A percentile compares a stretch with the other conserved stretches of the same genome.
These are phyloP conservation scores for Caenorhabditis sp. DNA, from an alignment of 2,888 invertebrate species.

Conservation along the genomic window DNA sequence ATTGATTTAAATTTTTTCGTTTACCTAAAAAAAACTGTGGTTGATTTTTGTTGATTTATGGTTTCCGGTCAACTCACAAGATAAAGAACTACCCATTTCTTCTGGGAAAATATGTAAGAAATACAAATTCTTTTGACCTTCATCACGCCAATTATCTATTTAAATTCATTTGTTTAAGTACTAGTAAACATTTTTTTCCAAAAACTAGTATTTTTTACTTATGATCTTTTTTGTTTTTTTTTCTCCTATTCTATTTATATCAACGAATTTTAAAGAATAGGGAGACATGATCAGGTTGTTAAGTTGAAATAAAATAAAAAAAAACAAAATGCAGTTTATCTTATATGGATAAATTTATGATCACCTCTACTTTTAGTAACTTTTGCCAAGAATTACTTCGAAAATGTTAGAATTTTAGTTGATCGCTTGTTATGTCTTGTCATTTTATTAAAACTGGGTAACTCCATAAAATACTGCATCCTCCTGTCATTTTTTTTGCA, in stretches of 20 bases:
- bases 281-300: no score
- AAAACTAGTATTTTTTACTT: slow-evolving; percentile 6
- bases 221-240: background rate
- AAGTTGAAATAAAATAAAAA: no score
- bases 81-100: background rate
- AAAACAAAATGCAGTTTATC: no score
- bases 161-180: slow-evolving; percentile 1
- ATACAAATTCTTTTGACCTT: background rate
- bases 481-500: background rate
- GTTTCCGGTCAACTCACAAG: background rate
- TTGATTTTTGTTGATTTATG: background rate
- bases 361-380: no score
- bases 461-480: no score
- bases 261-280: no score
- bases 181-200: slow-evolving; percentile 2
- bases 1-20: background rate
- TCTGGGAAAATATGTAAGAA: background rate
- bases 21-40: background rate
- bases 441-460: no score
- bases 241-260: no score
- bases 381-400: no score
- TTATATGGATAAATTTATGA: no score
- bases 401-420: no score
- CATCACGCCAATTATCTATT: slow-evolving; percentile 12
- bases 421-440: no score